Evolutionary conservation across 37 sponge, comb jelly and placozoan species (phyloP), one percentile per base, ranked within the genome.

Genomic region (Cliona cf. orientalis): DNA sequence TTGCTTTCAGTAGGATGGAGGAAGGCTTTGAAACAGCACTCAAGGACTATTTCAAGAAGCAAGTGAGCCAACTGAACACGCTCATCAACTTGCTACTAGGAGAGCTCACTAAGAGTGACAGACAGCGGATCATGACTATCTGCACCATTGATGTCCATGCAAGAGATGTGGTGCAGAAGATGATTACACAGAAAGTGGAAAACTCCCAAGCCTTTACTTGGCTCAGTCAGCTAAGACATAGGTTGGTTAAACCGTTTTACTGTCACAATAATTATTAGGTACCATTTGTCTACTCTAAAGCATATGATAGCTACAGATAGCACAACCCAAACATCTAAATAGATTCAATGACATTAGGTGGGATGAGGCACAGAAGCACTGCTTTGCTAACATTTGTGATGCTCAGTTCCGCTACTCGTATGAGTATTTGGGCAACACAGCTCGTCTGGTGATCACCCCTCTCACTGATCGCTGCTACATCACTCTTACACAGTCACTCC

Each of bases 61-160:
- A 96, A 53, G 96, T 96, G 25, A 49, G 72, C 21, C 99, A 98
- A 81, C 86, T 98, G 73, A 93, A 80, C 68, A 91, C 91, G 25
- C 87, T 98, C 28, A 98, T 98, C 69, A 57, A 74, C 69, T 76
- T 98, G 68, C 79, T 98, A 19, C 80, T 98, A 64, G 94, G 95
- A 31, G 94, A 98, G 68, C 91, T 98, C 61, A 76, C 84, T 36
- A 95, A 93, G 73, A 92, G 94, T 33, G 89, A 93, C 79, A 65
- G 99, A 33, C 99, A 98, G 89, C 89, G 95, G 86, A 98, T 98
- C 84, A 96, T 95, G 97, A 96, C 99, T 29, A 89, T 98, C 70
- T 98, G 99, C 81, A 98, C 99, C 67, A 98, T 98, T 86, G 99
- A 98, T 69, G 99, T 98, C 37, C 99, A 98, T 61, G 97, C 97